Evolutionary conservation across 2,888 invertebrate species (phyloP).

Genomic region (Dyspetes luteomarginatus): DNA sequence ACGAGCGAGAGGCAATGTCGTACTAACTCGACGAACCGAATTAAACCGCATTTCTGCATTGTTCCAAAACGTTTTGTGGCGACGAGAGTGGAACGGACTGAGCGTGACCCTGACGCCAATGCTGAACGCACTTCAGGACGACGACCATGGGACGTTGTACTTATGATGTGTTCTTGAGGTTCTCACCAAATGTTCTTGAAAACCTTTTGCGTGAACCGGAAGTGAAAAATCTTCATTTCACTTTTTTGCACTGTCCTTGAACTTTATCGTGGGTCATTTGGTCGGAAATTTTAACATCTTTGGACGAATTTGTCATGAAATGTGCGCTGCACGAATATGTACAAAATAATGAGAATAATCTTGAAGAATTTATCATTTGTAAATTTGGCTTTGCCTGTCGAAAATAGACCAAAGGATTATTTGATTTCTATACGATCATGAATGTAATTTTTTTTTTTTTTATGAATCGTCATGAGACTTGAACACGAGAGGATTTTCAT

Average conservation of each 20-base stretch:
- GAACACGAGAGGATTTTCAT: not conserved
- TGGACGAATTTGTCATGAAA: no score
- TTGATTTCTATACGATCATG: not conserved
- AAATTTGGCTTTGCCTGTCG: not conserved
- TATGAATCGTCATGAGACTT: slow-evolving; percentile 29
- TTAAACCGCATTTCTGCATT: slow-evolving; percentile 72
- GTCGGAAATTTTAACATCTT: no score
- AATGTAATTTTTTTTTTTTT: slow-evolving; percentile 42
- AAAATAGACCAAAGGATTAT: not conserved
- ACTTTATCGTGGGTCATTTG: no score
- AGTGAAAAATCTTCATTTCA: slow-evolving; percentile 7
- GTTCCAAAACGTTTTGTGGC: slow-evolving; percentile 68
- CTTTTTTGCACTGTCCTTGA: no score
- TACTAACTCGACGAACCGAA: slow-evolving; percentile 65
- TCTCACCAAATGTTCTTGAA: not conserved
- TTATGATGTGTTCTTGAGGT: not conserved
- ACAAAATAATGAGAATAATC: no score
- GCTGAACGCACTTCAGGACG: not conserved
- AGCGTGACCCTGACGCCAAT: slow-evolving; percentile 40
- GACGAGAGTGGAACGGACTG: not conserved
- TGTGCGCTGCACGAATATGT: no score
- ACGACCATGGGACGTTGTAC: slow-evolving; percentile 6
- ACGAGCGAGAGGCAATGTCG: slow-evolving; percentile 14
- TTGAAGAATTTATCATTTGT: no score
- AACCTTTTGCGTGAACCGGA: not conserved